Evolutionary conservation across 1,140 invertebrate genomes (phyloP), one percentile per base, ranked within the genome.

Genomic region (Heterodera carotae): DNA sequence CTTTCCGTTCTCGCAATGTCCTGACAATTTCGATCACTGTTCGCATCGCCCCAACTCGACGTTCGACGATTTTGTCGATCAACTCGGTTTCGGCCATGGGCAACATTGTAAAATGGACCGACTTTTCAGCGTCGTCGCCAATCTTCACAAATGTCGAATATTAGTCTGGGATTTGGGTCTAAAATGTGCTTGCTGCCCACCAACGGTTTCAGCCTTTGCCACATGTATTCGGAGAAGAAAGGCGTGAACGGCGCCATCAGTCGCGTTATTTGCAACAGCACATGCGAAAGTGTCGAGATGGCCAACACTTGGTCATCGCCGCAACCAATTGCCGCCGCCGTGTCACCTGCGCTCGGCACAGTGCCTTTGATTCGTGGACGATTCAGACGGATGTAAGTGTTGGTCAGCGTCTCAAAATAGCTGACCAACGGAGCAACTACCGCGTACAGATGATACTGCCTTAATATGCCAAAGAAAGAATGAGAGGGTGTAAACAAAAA

Each of bases 351-450:
- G 2, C n/a, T n/a, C n/a, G n/a, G n/a, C n/a, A 91, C 89, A 82
- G 75, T 59, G 12, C 64, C 89, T 89, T 92, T 97, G 56, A 98
- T 91, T 66, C 97, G 91, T 84, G 92, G 93, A 70, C 97, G 91
- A 88, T 99, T 99, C 91, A 98, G 94, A 75, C 96, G 91, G 10
- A 99, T 95, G 88, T 98, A 98, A 95, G 96, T 98, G 88, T 99
- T 99, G 6, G 96, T 98, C 3, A 99, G 90, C 86, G 97, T 93
- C 85, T 98, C 95, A 81, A 99, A 95, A 88, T 96, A 99, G 87
- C 96, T 95, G 0, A 97, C 93, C 18, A 99, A 89, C 66, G 92
- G 90, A 2, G 96, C 95, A 33, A 97, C 92, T 15, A 99, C 97
- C 0, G 94, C 98, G 87, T 98, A 99, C 31, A 99, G 88, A 69